A percentile compares a stretch with the other conserved stretches of the same genome.
These are phyloP conservation scores for Rhinophrynus dorsalis DNA, from an alignment of 2,797 vertebrate genomes.

Conservation along the genomic window DNA sequence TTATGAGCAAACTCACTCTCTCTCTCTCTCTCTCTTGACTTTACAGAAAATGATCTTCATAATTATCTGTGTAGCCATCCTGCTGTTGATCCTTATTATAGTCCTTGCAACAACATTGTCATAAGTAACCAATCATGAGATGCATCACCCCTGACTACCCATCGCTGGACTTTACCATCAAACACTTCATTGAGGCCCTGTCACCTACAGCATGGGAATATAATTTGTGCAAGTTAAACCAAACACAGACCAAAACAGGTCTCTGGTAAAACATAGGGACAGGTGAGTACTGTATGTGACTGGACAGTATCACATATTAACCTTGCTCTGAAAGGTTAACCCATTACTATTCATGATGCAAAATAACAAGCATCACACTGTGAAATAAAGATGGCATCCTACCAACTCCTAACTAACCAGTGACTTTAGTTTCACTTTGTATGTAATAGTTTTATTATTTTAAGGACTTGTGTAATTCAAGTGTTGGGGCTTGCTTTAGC, in stretches of 20 bases:
- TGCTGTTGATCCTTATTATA: constrained; percentile 80
- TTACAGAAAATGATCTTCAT: constrained; percentile 82
- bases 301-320: neutral
- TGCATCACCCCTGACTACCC: constrained; percentile 39
- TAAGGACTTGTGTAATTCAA: neutral
- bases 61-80: constrained; percentile 71
- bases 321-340: neutral
- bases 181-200: neutral
- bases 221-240: neutral
- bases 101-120: constrained; percentile 70
- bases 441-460: neutral
- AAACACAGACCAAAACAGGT: neutral
- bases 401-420: neutral
- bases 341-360: neutral
- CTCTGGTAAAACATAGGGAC: neutral
- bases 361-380: neutral
- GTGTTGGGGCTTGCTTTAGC: neutral
- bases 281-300: neutral
- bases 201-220: neutral
- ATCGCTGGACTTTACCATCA: constrained; percentile 8
- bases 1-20: no score
- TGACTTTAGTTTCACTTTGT: neutral
- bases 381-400: neutral
- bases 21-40: constrained; percentile 47
- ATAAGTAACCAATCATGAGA: constrained; percentile 57